Evolutionary conservation across 2,888 invertebrate genomes (phyloP), one percentile per base, ranked within the genome.

Genomic region (Aporophyla nigra): DNA sequence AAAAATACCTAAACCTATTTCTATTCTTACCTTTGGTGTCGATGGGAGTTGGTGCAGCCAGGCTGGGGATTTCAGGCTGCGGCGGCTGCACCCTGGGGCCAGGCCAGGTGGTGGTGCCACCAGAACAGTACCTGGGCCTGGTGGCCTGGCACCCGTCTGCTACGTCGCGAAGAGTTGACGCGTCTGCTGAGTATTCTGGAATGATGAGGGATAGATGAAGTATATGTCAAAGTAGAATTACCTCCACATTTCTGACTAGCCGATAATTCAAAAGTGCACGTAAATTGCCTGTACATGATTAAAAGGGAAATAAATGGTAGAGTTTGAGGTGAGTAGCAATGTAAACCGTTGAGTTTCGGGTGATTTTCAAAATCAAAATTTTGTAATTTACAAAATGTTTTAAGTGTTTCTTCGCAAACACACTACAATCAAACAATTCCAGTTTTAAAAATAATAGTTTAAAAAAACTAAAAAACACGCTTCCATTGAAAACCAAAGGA

Each of bases 101-200:
- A 0, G 97, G 97, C 94, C 95, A 96, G 43, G 96, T 96, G 84
- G 96, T 95, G 83, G 95, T 95, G 33, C 95, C 95, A 61, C 97
- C 97, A 5, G 97, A 94, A 92, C 97, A 97, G 95, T 97, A 97
- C 70, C 97, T 94, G 21, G 97, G 97, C 80, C 97, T 93, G 51
- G 95, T 91, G 24, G 96, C 95, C 84, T 96, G 96, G 76, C 97
- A 97, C 66, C 97, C 97, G 88, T 97, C 97, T 89, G 95, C 96
- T 80, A 93, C 96, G 84, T 96, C 96, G 27, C 96, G 96, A 33
- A 96, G 92, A 5, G 96, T 96, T 21, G 96, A 95, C 75, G 96
- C 95, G 87, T 96, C 96, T 53, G 96, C 96, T 58, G 96, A 96
- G 86, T 96, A 96, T 88, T 96, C 96, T 96, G 91, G 14, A 90